These are phyloP conservation scores for Liodrosophila aerea DNA, from an alignment of 2,888 invertebrate species.

Conservation along the genomic window DNA sequence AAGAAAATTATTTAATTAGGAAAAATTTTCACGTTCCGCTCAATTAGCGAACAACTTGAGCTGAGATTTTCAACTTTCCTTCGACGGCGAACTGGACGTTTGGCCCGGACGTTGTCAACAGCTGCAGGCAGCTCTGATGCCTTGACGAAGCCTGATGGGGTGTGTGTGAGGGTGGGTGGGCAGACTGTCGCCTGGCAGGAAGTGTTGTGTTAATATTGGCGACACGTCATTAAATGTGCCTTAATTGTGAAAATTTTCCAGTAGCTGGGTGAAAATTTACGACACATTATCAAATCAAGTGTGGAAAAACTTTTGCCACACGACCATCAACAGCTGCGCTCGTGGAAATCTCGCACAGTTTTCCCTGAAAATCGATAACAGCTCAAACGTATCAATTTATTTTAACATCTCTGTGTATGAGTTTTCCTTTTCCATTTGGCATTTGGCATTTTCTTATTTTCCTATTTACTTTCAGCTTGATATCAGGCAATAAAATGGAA, in stretches of 20 bases:
- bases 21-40: conserved; percentile 77
- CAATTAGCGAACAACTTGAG: conserved; percentile 56
- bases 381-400: conserved; percentile 63
- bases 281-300: conserved; percentile 72
- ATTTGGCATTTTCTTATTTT: conserved; percentile 35
- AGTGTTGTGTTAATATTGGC: conserved; percentile 67
- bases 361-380: conserved; percentile 37
- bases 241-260: conserved; percentile 72
- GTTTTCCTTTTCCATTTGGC: conserved; percentile 6
- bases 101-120: conserved; percentile 58
- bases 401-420: conserved; percentile 53
- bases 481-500: conserved; percentile 69
- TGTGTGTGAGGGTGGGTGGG: conserved; percentile 2
- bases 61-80: conserved; percentile 49
- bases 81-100: conserved; percentile 55
- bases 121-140: conserved; percentile 35
- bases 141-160: conserved; percentile 6
- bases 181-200: conserved; percentile 34
- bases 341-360: conserved; percentile 6
- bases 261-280: conserved; percentile 54
- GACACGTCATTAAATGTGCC: conserved; percentile 70
- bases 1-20: conserved; percentile 72
- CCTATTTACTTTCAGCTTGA: conserved; percentile 37
- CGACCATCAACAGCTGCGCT: conserved; percentile 37
- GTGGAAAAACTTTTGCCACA: conserved; percentile 45